Percentiles rank a stretch among this genome's conserved stretches.
Conservation (phyloP, 2,888 invertebrate genomes). For the Drosophila nigricruria region DNA sequence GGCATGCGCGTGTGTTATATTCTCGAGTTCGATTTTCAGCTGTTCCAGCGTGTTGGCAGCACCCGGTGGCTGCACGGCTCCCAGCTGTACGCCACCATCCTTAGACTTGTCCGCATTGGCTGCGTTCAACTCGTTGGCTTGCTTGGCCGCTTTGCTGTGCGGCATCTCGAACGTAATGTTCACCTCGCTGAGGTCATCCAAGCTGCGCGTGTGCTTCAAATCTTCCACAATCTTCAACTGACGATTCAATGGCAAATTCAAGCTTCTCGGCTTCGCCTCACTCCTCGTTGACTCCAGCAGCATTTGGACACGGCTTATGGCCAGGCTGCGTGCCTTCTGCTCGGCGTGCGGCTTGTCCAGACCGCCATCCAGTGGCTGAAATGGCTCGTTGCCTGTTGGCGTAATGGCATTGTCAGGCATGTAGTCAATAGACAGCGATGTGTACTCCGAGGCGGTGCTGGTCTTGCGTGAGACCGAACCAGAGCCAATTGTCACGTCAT, state of each 20-base stretch:
- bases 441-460: constrained; percentile 86
- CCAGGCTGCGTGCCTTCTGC: constrained; percentile 53
- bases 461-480: constrained; percentile 86
- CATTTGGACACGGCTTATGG: constrained; percentile 63
- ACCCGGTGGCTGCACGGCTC: constrained; percentile 51
- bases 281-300: constrained; percentile 60
- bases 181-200: constrained; percentile 71
- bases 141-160: constrained; percentile 47
- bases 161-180: constrained; percentile 78
- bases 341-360: constrained; percentile 44
- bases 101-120: constrained; percentile 57
- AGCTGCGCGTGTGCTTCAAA: constrained; percentile 70
- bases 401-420: constrained; percentile 87
- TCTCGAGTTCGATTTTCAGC: constrained; percentile 87
- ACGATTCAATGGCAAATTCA: constrained; percentile 75
- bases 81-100: constrained; percentile 44
- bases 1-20: constrained; percentile 87
- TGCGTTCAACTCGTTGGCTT: constrained; percentile 15
- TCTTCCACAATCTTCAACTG: constrained; percentile 77
- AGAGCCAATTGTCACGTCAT: constrained; percentile 78
- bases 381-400: constrained; percentile 70
- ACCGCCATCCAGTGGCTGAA: constrained; percentile 41
- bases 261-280: constrained; percentile 72
- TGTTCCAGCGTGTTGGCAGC: constrained; percentile 87
- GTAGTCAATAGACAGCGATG: constrained; percentile 86